A percentile compares a stretch with the other conserved stretches of the same genome.
phyloP scores from a whole-genome alignment of 1,140 invertebrate genomes.

The Goniozus legneri region DNA sequence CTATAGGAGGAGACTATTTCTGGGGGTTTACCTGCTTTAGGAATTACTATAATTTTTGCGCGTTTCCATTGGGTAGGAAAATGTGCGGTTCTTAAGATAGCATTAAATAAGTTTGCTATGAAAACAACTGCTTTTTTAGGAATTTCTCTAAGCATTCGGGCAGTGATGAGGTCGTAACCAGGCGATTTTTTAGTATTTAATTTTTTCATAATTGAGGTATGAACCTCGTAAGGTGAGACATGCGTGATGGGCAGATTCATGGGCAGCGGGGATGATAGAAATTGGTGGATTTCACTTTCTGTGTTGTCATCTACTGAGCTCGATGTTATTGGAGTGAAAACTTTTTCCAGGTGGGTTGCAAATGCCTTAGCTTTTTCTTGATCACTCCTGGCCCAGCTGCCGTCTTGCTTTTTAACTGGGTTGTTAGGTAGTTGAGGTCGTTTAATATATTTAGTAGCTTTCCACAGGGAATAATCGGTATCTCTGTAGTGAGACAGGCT shows the following conservation, averaged over 20 bases:
- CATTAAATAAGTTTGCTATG: slow-evolving; percentile 17
- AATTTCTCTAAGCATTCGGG: slow-evolving; percentile 23
- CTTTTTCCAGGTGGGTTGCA: slow-evolving; percentile 10
- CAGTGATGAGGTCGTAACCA: slow-evolving; percentile 28
- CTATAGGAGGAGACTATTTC: slow-evolving; percentile 28
- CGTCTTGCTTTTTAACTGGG: slow-evolving; percentile 16
- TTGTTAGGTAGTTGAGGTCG: not conserved
- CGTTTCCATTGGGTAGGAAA: slow-evolving; percentile 36
- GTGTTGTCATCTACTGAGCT: not conserved
- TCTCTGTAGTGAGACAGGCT: not conserved
- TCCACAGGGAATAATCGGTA: slow-evolving; percentile 22
- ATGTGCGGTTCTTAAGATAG: slow-evolving; percentile 12
- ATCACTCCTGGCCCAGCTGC: slow-evolving; percentile 18
- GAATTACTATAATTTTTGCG: slow-evolving; percentile 35
- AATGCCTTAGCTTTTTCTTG: slow-evolving; percentile 20
- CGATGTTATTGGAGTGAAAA: not conserved
- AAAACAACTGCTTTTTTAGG: slow-evolving; percentile 21
- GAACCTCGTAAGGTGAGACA: not conserved
- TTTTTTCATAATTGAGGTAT: not conserved
- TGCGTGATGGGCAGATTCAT: not conserved
- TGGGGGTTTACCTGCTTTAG: slow-evolving; percentile 33
- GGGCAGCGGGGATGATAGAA: not conserved
- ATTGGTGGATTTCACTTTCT: not conserved
- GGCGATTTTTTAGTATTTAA: slow-evolving; percentile 23
- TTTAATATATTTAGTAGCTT: slow-evolving; percentile 17